phyloP scores from a whole-genome alignment of 1,140 invertebrate species.

The Condylostylus longicornis region DNA sequence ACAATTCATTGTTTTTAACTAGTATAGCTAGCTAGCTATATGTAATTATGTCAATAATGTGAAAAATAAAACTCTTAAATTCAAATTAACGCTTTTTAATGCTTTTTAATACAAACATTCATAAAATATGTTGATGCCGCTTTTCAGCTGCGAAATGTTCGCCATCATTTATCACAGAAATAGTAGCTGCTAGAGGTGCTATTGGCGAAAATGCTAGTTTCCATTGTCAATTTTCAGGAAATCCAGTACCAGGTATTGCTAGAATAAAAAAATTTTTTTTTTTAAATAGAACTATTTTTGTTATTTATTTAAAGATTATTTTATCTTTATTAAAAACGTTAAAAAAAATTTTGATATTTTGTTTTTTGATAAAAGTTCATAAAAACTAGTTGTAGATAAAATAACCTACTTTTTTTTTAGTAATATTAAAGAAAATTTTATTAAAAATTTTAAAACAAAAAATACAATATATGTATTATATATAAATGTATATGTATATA shows the following conservation, averaged over 20 bases:
- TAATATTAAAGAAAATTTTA: no score
- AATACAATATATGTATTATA: neutral
- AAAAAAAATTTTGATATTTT: neutral
- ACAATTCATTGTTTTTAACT: no score
- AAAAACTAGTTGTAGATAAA: neutral
- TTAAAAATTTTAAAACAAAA: no score
- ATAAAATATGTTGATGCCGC: slow-evolving; percentile 19
- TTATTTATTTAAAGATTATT: slow-evolving; percentile 9
- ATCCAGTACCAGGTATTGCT: slow-evolving; percentile 65
- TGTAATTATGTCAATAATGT: no score
- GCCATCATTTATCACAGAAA: slow-evolving; percentile 67
- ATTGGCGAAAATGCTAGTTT: slow-evolving; percentile 61
- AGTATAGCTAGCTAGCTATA: no score
- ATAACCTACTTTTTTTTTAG: no score
- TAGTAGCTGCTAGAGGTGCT: slow-evolving; percentile 53
- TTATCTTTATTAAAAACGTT: neutral
- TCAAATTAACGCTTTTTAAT: slow-evolving; percentile 6
- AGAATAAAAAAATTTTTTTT: no score
- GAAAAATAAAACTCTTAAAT: no score
- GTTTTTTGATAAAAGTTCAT: neutral
- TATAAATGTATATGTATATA: slow-evolving; percentile 16
- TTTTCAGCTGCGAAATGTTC: slow-evolving; percentile 58
- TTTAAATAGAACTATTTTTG: no score
- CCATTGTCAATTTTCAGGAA: slow-evolving; percentile 64
- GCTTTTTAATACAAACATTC: slow-evolving; percentile 11